Evolutionary conservation across 2,113 vertebrate species (phyloP).

Genomic region (Spea multiplicata): DNA sequence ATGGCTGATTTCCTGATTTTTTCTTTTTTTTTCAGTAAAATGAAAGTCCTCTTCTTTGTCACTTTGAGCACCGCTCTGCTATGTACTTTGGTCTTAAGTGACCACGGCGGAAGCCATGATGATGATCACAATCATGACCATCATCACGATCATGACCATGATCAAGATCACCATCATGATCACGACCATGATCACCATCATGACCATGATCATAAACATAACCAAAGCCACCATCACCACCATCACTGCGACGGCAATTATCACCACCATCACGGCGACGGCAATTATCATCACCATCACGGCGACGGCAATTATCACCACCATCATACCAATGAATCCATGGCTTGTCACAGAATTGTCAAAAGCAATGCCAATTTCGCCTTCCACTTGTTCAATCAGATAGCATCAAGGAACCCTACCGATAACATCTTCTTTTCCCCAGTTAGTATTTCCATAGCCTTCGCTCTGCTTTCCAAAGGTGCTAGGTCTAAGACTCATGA

Average conservation of each 20-base stretch:
- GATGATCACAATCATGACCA: not conserved
- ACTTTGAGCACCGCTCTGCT: constrained; percentile 57
- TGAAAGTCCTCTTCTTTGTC: constrained; percentile 58
- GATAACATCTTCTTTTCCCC: constrained; percentile 80
- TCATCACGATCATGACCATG: constrained; percentile 5
- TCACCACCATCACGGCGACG: constrained; percentile 45
- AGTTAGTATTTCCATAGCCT: constrained; percentile 63
- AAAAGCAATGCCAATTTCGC: constrained; percentile 61
- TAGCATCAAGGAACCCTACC: constrained; percentile 53
- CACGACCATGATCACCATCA: not conserved
- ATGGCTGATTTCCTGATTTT: not conserved
- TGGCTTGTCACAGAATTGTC: not conserved
- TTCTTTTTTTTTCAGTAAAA: constrained; percentile 53
- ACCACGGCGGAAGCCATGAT: constrained; percentile 6
- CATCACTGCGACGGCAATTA: constrained; percentile 25
- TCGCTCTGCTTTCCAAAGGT: constrained; percentile 67
- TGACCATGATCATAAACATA: constrained; percentile 27
- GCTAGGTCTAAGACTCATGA: constrained; percentile 62
- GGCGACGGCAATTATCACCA: not conserved
- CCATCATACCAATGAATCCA: accelerated
- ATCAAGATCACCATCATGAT: not conserved
- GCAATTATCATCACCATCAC: not conserved
- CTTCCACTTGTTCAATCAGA: constrained; percentile 64
- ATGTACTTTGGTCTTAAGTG: constrained; percentile 27
- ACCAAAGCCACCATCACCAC: not conserved